These are phyloP conservation scores for Etheostoma cragini DNA, from an alignment of 2,113 vertebrate species.

Conservation along the genomic window DNA sequence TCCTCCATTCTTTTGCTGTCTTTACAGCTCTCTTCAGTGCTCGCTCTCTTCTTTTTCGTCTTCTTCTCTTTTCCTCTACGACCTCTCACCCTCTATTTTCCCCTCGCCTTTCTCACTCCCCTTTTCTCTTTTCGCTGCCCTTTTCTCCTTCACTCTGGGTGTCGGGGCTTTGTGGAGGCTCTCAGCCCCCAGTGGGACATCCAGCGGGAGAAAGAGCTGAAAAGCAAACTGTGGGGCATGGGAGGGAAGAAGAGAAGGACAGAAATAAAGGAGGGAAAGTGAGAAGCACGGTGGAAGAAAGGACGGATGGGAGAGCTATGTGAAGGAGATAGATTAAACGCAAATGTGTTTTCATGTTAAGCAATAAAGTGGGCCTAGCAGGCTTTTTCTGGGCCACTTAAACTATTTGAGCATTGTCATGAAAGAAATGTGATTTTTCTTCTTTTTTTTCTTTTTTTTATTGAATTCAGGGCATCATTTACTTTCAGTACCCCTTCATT, in stretches of 20 bases:
- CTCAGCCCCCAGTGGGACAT: slow-evolving; percentile 70
- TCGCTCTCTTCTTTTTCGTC: slow-evolving; percentile 45
- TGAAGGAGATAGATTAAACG: slow-evolving; percentile 19
- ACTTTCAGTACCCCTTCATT: background rate
- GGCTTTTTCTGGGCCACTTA: background rate
- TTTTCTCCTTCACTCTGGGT: slow-evolving; percentile 72
- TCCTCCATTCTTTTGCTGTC: slow-evolving; percentile 58
- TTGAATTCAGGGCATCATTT: background rate
- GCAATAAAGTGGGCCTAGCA: background rate
- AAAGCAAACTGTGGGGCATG: slow-evolving; percentile 64
- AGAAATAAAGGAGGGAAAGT: slow-evolving; percentile 11
- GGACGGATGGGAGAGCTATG: slow-evolving; percentile 3
- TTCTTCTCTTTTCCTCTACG: slow-evolving; percentile 42
- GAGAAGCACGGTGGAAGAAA: slow-evolving; percentile 17
- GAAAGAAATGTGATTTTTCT: background rate
- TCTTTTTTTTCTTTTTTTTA: background rate
- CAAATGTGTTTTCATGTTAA: background rate
- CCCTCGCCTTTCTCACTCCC: slow-evolving; percentile 56
- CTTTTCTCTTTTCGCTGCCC: slow-evolving; percentile 67
- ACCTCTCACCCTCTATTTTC: slow-evolving; percentile 78
- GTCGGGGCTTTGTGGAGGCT: slow-evolving; percentile 68
- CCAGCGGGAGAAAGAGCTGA: slow-evolving; percentile 53
- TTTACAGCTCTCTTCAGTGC: slow-evolving; percentile 49
- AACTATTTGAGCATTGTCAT: background rate
- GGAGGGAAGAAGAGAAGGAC: slow-evolving; percentile 26